Evolutionary conservation across 2,888 invertebrate genomes (phyloP), one percentile per base, ranked within the genome.

Genomic region (Volucella inanis): DNA sequence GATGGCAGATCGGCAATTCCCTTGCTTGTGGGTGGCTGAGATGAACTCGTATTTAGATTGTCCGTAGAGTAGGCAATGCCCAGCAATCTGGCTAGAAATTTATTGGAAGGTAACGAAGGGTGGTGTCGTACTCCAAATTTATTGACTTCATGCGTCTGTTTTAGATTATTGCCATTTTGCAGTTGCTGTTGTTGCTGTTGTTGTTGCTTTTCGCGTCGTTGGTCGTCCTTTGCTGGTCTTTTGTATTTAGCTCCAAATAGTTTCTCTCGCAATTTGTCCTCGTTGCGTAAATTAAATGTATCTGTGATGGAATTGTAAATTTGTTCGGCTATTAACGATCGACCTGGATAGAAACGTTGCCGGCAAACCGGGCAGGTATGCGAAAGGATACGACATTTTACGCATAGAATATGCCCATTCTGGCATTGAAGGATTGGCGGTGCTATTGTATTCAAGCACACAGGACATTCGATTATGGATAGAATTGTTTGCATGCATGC

Each of bases 361-460:
- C 95, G 92, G 88, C 95, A 95, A 3, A 95, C 93, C 0, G 95
- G 95, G 89, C 95, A 95, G 75, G 93, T 92, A 83, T 93, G 93
- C 18, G 94, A 93, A 89, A 94, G 94, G 14, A 93, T 91, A 88
- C 94, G 93, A 88, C 95, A 95, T 78, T 92, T 92, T 45, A 93
- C 92, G 89, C 95, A 95, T 57, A 95, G 93, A 83, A 95, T 92
- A 89, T 95, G 95, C 0, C 95, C 95, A 88, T 94, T 94, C 71
- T 94, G 94, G 88, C 95, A 95, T 88, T 95, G 95, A 87, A 94
- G 93, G 0, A 94, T 93, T 4, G 95, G 95, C 11, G 95, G 94
- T 49, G 92, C 90, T 78, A 94, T 94, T 68, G 94, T 94, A 87
- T 94, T 94, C 87, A 94, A 91, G 88, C 95, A 95, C 55, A 95